Conservation (phyloP, 1,140 invertebrate species). For the Drosophila gunungcola region DNA sequence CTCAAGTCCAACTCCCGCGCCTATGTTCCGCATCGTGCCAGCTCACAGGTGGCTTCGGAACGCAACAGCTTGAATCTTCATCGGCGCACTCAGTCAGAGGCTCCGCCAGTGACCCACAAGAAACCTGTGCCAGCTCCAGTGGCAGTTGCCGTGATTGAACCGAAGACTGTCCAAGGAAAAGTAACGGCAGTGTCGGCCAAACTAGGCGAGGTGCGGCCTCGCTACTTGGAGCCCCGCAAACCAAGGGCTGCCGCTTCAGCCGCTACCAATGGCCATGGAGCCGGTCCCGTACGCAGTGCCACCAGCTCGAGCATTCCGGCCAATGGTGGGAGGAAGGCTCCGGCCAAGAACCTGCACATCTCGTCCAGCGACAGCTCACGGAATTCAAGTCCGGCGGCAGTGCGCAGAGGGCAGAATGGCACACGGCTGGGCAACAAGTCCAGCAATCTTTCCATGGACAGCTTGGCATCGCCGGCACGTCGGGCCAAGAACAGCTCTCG, state of each 20-base stretch:
- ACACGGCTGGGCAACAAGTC: conserved; percentile 84
- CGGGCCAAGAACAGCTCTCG: conserved; percentile 59
- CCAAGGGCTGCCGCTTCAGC: conserved; percentile 67
- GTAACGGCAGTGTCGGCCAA: conserved; percentile 32
- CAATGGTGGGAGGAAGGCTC: conserved; percentile 48
- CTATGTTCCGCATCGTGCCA: conserved; percentile 71
- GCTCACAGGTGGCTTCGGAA: conserved; percentile 61
- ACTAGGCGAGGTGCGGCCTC: conserved; percentile 85
- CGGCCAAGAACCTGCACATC: conserved; percentile 74
- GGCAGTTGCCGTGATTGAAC: background rate
- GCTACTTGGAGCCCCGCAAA: conserved; percentile 86
- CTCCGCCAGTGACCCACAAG: conserved; percentile 56
- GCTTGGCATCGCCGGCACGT: conserved; percentile 84
- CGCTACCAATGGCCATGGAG: conserved; percentile 60
- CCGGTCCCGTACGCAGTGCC: conserved; percentile 85
- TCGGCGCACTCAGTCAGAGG: conserved; percentile 77
- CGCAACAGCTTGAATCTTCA: conserved; percentile 66
- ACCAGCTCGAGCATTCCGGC: conserved; percentile 86
- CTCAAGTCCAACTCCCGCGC: conserved; percentile 74
- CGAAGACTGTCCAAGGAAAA: conserved; percentile 22
- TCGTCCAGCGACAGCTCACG: conserved; percentile 86
- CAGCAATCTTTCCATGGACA: conserved; percentile 86
- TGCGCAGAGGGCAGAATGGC: conserved; percentile 85
- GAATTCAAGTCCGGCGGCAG: conserved; percentile 88
- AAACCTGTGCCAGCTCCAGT: conserved; percentile 10